These are phyloP conservation scores for Trinectes maculatus DNA, from an alignment of 2,113 vertebrate species.

Conservation along the genomic window DNA sequence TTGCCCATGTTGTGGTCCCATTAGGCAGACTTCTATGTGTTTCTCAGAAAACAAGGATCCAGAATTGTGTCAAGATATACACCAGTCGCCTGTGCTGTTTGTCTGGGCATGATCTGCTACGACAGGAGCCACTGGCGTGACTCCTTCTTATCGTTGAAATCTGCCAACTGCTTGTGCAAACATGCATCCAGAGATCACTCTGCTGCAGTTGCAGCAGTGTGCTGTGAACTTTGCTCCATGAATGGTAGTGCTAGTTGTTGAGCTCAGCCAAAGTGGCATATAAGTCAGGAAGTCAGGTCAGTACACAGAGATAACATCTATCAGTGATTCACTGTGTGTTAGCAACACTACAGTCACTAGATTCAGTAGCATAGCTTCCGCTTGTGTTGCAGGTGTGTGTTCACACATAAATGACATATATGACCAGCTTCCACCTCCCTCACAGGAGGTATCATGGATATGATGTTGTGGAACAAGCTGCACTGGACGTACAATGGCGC, in stretches of 20 bases:
- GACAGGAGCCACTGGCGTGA: background rate
- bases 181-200: slow-evolving; percentile 15
- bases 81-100: no score
- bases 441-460: background rate
- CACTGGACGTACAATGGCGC: background rate
- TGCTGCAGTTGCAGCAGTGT: background rate
- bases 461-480: background rate
- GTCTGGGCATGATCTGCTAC: slow-evolving; percentile 17
- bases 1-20: background rate
- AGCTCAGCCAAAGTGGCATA: background rate
- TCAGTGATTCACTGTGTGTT: slow-evolving; percentile 7
- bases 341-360: background rate
- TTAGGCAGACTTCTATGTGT: background rate
- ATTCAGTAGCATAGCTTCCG: background rate
- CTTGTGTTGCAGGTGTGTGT: background rate
- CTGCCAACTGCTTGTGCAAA: slow-evolving; percentile 45
- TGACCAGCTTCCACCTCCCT: background rate
- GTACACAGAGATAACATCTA: background rate
- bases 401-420: background rate
- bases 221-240: slow-evolving; percentile 44
- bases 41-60: slow-evolving; percentile 6
- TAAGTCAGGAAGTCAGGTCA: slow-evolving; percentile 16
- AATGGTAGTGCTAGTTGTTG: background rate
- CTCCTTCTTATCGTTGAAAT: slow-evolving; percentile 18
- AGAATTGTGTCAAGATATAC: slow-evolving; percentile 10